phyloP scores from a whole-genome alignment of 2,113 vertebrate genomes.

The Brienomyrus longianalis region DNA sequence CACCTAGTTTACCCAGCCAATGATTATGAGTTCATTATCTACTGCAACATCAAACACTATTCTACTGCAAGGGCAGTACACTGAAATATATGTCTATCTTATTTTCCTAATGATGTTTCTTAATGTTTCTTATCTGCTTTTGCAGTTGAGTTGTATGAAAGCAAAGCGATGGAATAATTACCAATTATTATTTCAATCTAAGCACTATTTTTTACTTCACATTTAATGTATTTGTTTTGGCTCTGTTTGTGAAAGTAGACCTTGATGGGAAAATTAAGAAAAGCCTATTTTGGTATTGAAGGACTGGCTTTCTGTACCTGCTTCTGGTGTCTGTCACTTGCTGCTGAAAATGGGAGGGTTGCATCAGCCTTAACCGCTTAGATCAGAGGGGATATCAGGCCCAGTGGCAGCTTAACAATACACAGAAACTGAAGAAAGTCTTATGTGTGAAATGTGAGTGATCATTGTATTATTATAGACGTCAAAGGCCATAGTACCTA shows the following conservation, averaged over 20 bases:
- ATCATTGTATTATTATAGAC: background rate
- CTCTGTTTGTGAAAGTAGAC: background rate
- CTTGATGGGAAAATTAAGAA: background rate
- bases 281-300: background rate
- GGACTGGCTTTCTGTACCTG: background rate
- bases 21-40: background rate
- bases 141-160: background rate
- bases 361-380: background rate
- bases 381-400: background rate
- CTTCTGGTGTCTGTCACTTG: background rate
- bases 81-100: background rate
- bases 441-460: background rate
- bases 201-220: background rate
- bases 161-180: background rate
- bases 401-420: background rate
- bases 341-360: background rate
- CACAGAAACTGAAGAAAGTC: background rate
- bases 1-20: background rate
- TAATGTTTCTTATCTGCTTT: constrained; percentile 2
- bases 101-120: background rate
- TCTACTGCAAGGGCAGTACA: background rate
- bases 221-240: background rate
- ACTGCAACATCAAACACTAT: background rate
- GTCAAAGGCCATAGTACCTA: background rate
- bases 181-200: background rate